Evolutionary conservation across 2,797 vertebrate genomes (phyloP).

Genomic region (Dipus sagitta): DNA sequence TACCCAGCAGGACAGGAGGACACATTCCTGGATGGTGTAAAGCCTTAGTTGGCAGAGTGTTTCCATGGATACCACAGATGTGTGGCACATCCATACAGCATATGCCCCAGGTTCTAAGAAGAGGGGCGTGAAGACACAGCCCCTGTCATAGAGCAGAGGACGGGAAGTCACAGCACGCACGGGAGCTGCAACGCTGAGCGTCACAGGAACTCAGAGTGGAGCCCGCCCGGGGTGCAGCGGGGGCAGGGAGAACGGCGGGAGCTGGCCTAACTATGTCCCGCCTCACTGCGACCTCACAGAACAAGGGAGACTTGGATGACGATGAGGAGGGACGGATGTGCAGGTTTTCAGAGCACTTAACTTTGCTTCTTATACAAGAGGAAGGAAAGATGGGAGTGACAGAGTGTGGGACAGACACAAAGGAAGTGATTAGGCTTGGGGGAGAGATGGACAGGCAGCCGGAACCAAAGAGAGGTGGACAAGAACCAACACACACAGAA

Average conservation of each 20-base stretch:
- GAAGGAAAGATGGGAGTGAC: neutral
- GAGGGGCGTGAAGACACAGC: neutral
- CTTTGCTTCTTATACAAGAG: neutral
- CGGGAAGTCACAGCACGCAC: neutral
- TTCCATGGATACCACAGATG: neutral
- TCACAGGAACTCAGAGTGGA: neutral
- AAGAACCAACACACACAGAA: neutral
- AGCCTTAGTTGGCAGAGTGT: neutral
- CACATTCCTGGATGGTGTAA: neutral
- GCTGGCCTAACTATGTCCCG: neutral
- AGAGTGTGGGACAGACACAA: neutral
- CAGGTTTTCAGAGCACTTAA: neutral
- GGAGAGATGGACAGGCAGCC: neutral
- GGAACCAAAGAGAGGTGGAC: neutral
- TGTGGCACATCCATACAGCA: neutral
- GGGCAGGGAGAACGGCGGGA: rapidly evolving
- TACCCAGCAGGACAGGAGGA: neutral
- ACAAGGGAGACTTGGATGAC: neutral
- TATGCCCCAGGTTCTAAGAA: neutral
- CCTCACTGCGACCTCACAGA: neutral
- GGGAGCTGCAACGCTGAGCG: neutral
- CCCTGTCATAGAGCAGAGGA: neutral
- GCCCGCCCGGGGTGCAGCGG: neutral
- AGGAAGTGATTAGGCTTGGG: too few species aligned
- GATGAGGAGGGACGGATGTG: neutral